These are phyloP conservation scores for Xylophagus ater DNA, from an alignment of 2,888 invertebrate species.

Conservation along the genomic window DNA sequence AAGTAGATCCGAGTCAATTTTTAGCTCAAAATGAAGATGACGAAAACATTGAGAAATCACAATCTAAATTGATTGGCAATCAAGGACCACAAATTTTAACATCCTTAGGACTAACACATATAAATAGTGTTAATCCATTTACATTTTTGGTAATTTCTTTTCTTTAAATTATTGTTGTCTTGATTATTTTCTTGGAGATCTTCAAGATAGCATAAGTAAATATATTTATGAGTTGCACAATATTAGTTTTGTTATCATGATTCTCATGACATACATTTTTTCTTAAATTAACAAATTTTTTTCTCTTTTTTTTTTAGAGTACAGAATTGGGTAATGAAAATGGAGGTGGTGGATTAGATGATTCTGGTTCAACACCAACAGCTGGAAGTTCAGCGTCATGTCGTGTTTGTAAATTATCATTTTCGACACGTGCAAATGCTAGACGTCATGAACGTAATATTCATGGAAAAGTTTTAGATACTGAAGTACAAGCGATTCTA, in stretches of 20 bases:
- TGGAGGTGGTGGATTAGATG: not conserved
- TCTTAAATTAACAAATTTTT: no score
- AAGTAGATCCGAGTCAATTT: constrained; percentile 37
- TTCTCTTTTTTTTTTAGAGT: constrained; percentile 3
- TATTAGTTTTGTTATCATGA: no score
- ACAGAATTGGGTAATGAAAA: constrained; percentile 1
- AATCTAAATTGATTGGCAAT: constrained; percentile 2
- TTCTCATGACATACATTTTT: no score
- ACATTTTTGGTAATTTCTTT: constrained; percentile 18
- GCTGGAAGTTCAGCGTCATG: constrained; percentile 20
- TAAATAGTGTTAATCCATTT: constrained; percentile 21
- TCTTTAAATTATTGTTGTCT: no score
- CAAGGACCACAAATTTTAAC: constrained; percentile 23
- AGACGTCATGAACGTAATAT: constrained; percentile 39
- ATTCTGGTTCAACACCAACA: no score
- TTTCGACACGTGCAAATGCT: constrained; percentile 39
- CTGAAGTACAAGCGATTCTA: not conserved
- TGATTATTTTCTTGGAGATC: no score
- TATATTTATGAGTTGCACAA: no score
- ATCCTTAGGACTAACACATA: constrained; percentile 24
- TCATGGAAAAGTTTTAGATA: constrained; percentile 25
- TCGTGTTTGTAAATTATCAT: constrained; percentile 37
- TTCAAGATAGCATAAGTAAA: no score
- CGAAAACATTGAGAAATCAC: constrained; percentile 14
- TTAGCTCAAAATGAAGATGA: constrained; percentile 24